Evolutionary conservation across 2,888 invertebrate species (phyloP).

Genomic region (Malacosoma neustria): DNA sequence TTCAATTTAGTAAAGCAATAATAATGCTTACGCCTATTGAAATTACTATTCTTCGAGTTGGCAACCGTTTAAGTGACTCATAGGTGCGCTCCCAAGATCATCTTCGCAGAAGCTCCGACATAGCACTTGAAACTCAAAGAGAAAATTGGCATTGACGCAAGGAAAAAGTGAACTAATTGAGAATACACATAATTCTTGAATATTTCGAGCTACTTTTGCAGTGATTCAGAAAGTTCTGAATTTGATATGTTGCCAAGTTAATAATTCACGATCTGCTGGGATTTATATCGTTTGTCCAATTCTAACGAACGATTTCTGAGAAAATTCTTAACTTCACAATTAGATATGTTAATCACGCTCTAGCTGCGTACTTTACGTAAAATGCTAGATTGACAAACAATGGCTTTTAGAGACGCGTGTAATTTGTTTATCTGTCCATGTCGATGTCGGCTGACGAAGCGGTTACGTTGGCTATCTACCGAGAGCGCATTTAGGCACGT

Average conservation of each 20-base stretch:
- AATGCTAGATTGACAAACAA: not conserved
- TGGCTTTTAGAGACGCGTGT: not conserved
- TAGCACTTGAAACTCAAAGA: conserved; percentile 18
- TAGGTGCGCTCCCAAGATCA: conserved; percentile 48
- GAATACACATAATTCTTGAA: conserved; percentile 15
- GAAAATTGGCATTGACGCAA: conserved; percentile 22
- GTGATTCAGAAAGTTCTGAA: conserved; percentile 5
- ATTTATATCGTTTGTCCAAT: not conserved
- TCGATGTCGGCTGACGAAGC: not conserved
- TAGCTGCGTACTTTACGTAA: not conserved
- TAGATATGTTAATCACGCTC: not conserved
- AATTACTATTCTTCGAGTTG: conserved; percentile 36
- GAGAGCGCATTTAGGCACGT: no score
- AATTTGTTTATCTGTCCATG: not conserved
- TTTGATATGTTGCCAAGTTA: conserved; percentile 5
- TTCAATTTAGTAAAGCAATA: conserved; percentile 32
- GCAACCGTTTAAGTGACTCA: conserved; percentile 57
- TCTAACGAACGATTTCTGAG: not conserved
- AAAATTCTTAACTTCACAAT: not conserved
- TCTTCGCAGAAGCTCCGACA: conserved; percentile 23
- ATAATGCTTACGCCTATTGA: conserved; percentile 31
- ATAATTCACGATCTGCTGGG: not conserved
- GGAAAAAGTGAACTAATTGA: conserved; percentile 17
- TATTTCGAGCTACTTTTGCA: conserved; percentile 4
- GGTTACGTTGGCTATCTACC: not conserved